Conservation (phyloP, 2,888 invertebrate genomes). For the Drosophila recens region DNA sequence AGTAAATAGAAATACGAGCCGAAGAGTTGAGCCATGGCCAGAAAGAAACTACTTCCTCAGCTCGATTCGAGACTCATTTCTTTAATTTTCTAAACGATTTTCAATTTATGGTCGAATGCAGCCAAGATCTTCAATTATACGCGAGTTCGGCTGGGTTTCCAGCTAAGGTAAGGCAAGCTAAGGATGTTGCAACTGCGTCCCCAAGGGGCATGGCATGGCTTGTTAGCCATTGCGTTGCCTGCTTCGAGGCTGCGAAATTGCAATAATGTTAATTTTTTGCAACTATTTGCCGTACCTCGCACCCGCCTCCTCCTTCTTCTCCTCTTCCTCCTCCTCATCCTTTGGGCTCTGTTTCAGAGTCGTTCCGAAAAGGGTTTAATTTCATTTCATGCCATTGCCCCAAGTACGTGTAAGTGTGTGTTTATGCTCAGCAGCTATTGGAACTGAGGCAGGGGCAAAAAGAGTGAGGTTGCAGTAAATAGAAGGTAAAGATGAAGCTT, state of each 20-base stretch:
- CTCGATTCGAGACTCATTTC: conserved; percentile 49
- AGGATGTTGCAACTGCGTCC: conserved; percentile 31
- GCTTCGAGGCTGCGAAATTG: conserved; percentile 58
- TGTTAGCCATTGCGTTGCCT: conserved; percentile 47
- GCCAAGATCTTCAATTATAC: conserved; percentile 63
- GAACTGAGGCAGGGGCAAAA: neutral
- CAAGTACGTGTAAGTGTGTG: conserved; percentile 80
- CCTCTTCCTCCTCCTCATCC: neutral
- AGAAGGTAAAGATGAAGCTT: conserved; percentile 44
- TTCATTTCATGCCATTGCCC: conserved; percentile 71
- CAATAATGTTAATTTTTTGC: conserved; percentile 76
- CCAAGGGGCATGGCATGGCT: conserved; percentile 55
- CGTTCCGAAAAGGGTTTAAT: conserved; percentile 79
- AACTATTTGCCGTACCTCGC: conserved; percentile 61
- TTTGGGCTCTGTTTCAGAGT: conserved; percentile 2
- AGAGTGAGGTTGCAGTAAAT: conserved; percentile 10
- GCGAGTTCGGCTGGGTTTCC: conserved; percentile 20
- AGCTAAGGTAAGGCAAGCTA: conserved; percentile 38
- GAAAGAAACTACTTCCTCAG: conserved; percentile 7
- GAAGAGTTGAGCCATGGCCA: conserved; percentile 41
- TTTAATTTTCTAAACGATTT: conserved; percentile 72
- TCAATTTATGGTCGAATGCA: conserved; percentile 59
- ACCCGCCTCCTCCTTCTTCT: neutral
- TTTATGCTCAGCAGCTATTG: conserved; percentile 68
- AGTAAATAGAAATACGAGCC: conserved; percentile 58